A percentile compares a stretch with the other conserved stretches of the same genome.
Evolutionary conservation across 2,113 vertebrate genomes (phyloP).

Genomic region (Toxotes chatareus): DNA sequence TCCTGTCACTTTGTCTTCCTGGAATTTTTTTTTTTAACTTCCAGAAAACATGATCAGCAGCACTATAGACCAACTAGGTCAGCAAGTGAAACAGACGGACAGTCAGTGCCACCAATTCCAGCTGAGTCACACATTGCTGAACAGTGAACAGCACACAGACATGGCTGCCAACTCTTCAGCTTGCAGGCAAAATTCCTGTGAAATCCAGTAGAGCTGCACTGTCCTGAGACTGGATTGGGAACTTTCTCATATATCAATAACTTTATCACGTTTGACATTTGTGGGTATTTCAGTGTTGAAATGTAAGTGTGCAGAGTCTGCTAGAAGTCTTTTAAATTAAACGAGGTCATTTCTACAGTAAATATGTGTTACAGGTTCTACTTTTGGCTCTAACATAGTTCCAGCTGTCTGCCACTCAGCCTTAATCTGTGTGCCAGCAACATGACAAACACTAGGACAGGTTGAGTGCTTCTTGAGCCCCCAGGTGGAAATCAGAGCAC

Average conservation of each 20-base stretch:
- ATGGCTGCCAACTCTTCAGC: constrained; percentile 8
- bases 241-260: not conserved
- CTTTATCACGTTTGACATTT: not conserved
- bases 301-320: not conserved
- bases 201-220: not conserved
- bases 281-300: not conserved
- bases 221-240: not conserved
- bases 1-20: not conserved
- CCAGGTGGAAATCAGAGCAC: constrained; percentile 22
- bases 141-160: constrained; percentile 13
- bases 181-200: constrained; percentile 6
- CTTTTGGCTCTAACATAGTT: constrained; percentile 1
- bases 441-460: constrained; percentile 2
- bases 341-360: no score
- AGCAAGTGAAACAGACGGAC: constrained; percentile 22
- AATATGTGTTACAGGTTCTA: not conserved
- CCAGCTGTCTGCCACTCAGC: not conserved
- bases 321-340: not conserved
- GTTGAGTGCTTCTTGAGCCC: constrained; percentile 16
- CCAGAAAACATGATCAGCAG: constrained; percentile 21
- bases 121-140: constrained; percentile 58
- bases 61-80: constrained; percentile 15
- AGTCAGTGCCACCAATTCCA: constrained; percentile 23
- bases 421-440: not conserved
- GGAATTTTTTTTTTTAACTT: constrained; percentile 8